These are phyloP conservation scores for Listronotus oregonensis DNA, from an alignment of 1,140 invertebrate species.

Conservation along the genomic window DNA sequence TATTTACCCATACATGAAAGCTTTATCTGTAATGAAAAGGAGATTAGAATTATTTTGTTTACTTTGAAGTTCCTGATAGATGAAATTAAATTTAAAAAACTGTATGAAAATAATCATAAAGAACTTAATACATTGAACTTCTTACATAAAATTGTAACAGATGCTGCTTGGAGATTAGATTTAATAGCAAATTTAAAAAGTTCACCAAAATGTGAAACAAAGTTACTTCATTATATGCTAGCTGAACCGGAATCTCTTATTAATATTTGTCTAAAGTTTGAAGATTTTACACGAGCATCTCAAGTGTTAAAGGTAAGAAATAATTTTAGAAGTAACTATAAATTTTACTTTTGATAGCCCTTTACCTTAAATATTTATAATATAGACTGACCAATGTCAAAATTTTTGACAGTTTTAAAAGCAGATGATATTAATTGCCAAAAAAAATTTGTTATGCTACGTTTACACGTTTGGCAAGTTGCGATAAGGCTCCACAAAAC, in stretches of 20 bases:
- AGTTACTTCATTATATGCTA: slow-evolving; percentile 51
- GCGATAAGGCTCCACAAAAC: too few relatives aligned
- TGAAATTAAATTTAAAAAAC: slow-evolving; percentile 42
- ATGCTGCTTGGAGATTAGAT: slow-evolving; percentile 51
- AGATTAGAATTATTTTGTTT: slow-evolving; percentile 46
- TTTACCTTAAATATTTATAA: too few relatives aligned
- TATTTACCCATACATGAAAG: background rate
- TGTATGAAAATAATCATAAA: slow-evolving; percentile 36
- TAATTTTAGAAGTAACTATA: too few relatives aligned
- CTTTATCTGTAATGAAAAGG: slow-evolving; percentile 45
- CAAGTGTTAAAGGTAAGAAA: slow-evolving; percentile 53
- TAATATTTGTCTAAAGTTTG: slow-evolving; percentile 49
- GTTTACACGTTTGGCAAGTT: too few relatives aligned
- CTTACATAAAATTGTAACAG: slow-evolving; percentile 46
- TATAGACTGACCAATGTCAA: too few relatives aligned
- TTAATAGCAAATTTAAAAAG: slow-evolving; percentile 42
- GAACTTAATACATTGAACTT: slow-evolving; percentile 39
- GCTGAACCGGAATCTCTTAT: slow-evolving; percentile 50
- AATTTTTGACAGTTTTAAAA: too few relatives aligned
- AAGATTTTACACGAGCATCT: slow-evolving; percentile 47
- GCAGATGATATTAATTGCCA: too few relatives aligned
- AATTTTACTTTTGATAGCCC: too few relatives aligned
- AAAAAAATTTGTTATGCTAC: too few relatives aligned
- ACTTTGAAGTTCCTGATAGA: slow-evolving; percentile 45
- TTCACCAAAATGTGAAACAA: slow-evolving; percentile 34